These are phyloP conservation scores for Lathronympha strigana DNA, from an alignment of 2,888 invertebrate species.

Conservation along the genomic window DNA sequence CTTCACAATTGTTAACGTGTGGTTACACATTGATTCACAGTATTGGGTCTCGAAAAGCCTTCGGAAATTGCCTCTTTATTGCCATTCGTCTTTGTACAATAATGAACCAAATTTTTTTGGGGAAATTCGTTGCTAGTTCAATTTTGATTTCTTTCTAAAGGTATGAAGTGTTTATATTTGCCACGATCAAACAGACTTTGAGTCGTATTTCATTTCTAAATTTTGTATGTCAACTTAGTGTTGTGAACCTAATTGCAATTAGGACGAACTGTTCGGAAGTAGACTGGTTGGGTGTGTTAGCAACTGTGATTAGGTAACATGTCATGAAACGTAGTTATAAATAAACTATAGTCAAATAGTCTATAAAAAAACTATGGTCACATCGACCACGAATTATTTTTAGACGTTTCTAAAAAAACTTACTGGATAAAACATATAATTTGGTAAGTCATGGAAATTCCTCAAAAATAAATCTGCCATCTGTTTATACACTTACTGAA, in stretches of 20 bases:
- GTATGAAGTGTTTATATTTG: neutral
- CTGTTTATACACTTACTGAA: too few relatives aligned
- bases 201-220: neutral
- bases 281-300: neutral
- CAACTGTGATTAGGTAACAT: conserved; percentile 8
- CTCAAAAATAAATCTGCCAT: too few relatives aligned
- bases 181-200: neutral
- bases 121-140: neutral
- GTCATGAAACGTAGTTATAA: too few relatives aligned
- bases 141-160: neutral
- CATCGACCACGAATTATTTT: too few relatives aligned
- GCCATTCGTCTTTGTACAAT: conserved; percentile 38
- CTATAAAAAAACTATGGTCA: too few relatives aligned
- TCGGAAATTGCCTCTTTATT: conserved; percentile 39
- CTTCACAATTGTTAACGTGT: conserved; percentile 42
- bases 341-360: too few relatives aligned
- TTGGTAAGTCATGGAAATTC: too few relatives aligned
- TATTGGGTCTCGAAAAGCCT: conserved; percentile 29
- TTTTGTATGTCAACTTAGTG: neutral
- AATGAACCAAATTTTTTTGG: conserved; percentile 21
- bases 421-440: too few relatives aligned
- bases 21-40: conserved; percentile 40
- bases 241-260: neutral
- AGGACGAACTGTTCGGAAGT: neutral
- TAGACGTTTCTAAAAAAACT: too few relatives aligned